Evolutionary conservation across 2,113 vertebrate genomes (phyloP).

Genomic region (Lipotes vexillifer): DNA sequence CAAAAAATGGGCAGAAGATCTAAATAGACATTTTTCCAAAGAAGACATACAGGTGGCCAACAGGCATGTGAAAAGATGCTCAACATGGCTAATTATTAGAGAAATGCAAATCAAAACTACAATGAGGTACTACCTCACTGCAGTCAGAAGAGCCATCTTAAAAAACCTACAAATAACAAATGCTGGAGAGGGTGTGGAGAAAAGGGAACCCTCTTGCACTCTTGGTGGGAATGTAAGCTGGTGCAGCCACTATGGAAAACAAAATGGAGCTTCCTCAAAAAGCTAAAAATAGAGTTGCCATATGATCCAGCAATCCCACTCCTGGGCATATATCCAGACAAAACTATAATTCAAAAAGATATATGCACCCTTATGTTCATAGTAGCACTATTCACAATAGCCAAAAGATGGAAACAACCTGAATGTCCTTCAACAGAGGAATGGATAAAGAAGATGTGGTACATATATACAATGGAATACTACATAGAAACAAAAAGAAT

Average conservation of each 20-base stretch:
- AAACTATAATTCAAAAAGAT: not conserved
- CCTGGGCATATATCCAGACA: not conserved
- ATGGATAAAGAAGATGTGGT: not conserved
- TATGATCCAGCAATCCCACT: not conserved
- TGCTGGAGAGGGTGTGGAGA: too few species aligned
- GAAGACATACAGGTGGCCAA: too few species aligned
- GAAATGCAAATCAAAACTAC: too few species aligned
- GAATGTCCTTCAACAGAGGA: not conserved
- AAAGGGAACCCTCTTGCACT: not conserved
- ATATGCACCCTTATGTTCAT: not conserved
- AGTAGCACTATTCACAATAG: not conserved
- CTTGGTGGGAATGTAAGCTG: not conserved
- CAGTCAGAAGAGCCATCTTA: too few species aligned
- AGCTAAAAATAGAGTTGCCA: not conserved
- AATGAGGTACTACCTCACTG: too few species aligned
- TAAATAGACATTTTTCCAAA: too few species aligned
- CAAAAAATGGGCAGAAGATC: too few species aligned
- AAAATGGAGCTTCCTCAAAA: not conserved
- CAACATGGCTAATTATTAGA: too few species aligned
- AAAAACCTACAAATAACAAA: too few species aligned
- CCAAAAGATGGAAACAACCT: not conserved
- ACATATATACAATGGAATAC: not conserved
- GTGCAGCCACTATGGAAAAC: not conserved
- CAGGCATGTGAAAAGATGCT: too few species aligned
- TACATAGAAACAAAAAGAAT: not conserved